Conservation (phyloP, 2,888 invertebrate species). For the Vanessa cardui region DNA sequence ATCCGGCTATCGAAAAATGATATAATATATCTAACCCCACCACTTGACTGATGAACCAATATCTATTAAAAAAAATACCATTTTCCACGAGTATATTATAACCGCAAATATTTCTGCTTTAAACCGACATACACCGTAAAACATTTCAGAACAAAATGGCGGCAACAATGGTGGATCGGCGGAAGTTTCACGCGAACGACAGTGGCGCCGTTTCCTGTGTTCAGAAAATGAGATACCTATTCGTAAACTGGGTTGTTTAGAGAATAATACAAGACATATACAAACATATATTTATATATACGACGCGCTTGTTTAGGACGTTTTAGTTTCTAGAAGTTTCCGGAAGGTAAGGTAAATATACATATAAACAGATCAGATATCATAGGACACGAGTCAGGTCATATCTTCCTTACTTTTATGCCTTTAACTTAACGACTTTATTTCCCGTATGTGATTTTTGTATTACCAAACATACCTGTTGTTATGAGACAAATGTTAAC, state of each 20-base stretch:
- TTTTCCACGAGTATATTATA: neutral
- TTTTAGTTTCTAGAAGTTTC: neutral
- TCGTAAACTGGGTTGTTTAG: conserved; percentile 13
- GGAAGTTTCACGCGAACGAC: conserved; percentile 30
- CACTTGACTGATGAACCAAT: no score
- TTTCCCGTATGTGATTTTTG: no score
- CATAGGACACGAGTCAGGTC: no score
- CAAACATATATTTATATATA: neutral
- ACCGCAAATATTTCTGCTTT: conserved; percentile 11
- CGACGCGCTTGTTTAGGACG: neutral
- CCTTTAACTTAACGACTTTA: no score
- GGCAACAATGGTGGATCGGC: conserved; percentile 29
- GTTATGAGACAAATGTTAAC: no score
- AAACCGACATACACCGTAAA: conserved; percentile 8
- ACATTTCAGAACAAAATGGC: conserved; percentile 24
- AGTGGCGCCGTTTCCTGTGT: conserved; percentile 31
- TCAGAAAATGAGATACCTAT: conserved; percentile 31
- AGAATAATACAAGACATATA: neutral
- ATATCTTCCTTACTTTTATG: no score
- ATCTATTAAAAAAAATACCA: neutral
- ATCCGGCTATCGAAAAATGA: no score
- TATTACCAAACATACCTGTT: no score
- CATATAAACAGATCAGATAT: no score
- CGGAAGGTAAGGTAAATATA: neutral
- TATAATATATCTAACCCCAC: no score